Conservation (phyloP, 2,888 invertebrate species). For the Drosophila ezoana region DNA sequence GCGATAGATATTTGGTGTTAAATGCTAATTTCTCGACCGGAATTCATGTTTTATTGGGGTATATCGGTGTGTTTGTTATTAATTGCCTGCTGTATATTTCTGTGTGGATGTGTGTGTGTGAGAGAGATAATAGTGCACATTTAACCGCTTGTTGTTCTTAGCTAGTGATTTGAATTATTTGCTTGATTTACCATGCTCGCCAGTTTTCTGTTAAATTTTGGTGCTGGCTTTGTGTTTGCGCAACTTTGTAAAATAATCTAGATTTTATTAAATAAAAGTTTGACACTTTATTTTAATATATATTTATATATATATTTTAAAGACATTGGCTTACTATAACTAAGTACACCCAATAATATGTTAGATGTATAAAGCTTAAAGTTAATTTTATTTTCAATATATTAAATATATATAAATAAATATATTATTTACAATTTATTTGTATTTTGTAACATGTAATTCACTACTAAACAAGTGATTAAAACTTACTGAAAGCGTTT, state of each 20-base stretch:
- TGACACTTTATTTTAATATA: no score
- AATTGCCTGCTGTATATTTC: slow-evolving; percentile 10
- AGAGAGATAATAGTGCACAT: slow-evolving; percentile 6
- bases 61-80: slow-evolving; percentile 6
- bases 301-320: no score
- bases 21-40: slow-evolving; percentile 30
- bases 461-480: neutral
- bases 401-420: neutral
- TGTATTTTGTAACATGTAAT: neutral
- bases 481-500: neutral
- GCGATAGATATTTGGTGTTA: neutral
- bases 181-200: slow-evolving; percentile 6
- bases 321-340: no score
- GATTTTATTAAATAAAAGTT: neutral
- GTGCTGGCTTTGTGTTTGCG: neutral
- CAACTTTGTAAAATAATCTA: neutral
- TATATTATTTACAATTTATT: no score
- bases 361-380: no score
- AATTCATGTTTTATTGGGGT: neutral
- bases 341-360: no score
- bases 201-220: neutral
- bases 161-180: slow-evolving; percentile 15
- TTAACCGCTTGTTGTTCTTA: slow-evolving; percentile 5
- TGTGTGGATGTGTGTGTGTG: neutral
- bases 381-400: no score